phyloP scores from a whole-genome alignment of 2,888 invertebrate genomes.

The Polymixis flavicincta region DNA sequence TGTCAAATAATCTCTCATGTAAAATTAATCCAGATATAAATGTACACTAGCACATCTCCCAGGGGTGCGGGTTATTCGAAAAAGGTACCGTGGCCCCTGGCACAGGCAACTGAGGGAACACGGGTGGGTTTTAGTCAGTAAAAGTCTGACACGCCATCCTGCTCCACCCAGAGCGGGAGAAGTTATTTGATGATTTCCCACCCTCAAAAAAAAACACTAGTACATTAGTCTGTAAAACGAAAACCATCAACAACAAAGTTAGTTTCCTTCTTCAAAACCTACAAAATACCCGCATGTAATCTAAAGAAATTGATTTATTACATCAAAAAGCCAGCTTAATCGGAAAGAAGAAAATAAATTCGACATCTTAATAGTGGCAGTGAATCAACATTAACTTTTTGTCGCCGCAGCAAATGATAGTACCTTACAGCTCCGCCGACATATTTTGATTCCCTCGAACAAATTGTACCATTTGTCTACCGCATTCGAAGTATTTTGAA shows the following conservation, averaged over 20 bases:
- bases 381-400: conserved; percentile 57
- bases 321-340: conserved; percentile 39
- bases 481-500: conserved; percentile 35
- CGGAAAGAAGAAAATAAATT: conserved; percentile 42
- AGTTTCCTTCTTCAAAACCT: neutral
- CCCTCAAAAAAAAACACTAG: too few relatives aligned
- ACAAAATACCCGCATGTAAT: neutral
- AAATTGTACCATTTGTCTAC: conserved; percentile 58
- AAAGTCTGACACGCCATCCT: too few relatives aligned
- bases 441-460: conserved; percentile 47
- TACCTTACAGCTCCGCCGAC: neutral
- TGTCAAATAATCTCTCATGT: neutral
- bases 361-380: conserved; percentile 28
- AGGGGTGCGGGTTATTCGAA: too few relatives aligned
- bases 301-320: conserved; percentile 39
- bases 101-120: too few relatives aligned
- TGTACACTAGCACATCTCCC: too few relatives aligned
- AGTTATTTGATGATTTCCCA: too few relatives aligned
- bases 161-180: too few relatives aligned
- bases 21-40: neutral
- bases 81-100: too few relatives aligned
- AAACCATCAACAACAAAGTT: neutral
- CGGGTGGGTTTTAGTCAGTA: too few relatives aligned
- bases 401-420: conserved; percentile 3
- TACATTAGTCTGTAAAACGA: neutral